Evolutionary conservation across 2,888 invertebrate genomes (phyloP).

Genomic region (Cremastinae sp.): DNA sequence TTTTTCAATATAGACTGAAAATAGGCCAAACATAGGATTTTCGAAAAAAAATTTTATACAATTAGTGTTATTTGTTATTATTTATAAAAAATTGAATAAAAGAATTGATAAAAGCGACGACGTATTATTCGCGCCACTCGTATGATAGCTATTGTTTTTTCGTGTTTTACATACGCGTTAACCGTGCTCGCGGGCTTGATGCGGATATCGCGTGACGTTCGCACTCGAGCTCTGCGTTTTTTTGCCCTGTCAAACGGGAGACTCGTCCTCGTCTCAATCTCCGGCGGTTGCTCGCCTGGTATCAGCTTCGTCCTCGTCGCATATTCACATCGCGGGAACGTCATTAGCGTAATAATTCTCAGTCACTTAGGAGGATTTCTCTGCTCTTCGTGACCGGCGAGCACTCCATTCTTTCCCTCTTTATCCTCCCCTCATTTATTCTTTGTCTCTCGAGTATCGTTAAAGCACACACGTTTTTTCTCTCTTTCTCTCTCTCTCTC

Average conservation of each 20-base stretch:
- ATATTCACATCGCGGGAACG: constrained; percentile 51
- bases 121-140: too few relatives aligned
- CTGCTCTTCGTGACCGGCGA: constrained; percentile 50
- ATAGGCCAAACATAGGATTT: too few relatives aligned
- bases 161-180: too few relatives aligned
- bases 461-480: constrained; percentile 29
- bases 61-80: too few relatives aligned
- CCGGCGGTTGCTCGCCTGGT: constrained; percentile 51
- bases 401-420: constrained; percentile 36
- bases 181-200: too few relatives aligned
- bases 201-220: constrained; percentile 74
- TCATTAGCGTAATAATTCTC: constrained; percentile 76
- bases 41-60: too few relatives aligned
- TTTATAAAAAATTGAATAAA: too few relatives aligned
- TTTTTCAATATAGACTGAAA: too few relatives aligned
- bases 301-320: constrained; percentile 52
- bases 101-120: too few relatives aligned
- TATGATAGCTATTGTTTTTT: too few relatives aligned
- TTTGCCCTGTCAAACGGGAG: too few relatives aligned
- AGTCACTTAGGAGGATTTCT: constrained; percentile 69
- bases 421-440: background rate
- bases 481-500: constrained; percentile 15
- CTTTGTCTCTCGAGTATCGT: constrained; percentile 43
- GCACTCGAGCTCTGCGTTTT: too few relatives aligned
- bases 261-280: constrained; percentile 75